These are phyloP conservation scores for Dorcus parallelipipedus DNA, from an alignment of 2,888 invertebrate species.

Conservation along the genomic window DNA sequence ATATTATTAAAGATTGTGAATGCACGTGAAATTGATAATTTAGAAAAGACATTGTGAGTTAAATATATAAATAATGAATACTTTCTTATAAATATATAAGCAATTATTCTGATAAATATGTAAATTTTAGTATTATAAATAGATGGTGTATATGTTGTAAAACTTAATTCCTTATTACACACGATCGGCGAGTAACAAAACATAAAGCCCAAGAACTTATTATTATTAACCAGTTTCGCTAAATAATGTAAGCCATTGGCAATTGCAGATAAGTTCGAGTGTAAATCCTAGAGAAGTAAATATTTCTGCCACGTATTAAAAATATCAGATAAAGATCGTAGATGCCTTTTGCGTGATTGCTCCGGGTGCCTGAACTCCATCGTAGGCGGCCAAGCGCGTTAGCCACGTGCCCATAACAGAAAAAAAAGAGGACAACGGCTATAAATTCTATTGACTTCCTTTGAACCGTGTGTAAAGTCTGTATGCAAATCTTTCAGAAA, in stretches of 20 bases:
- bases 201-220: conserved; percentile 9
- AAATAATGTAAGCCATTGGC: conserved; percentile 15
- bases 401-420: conserved; percentile 39
- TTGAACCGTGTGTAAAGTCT: not conserved
- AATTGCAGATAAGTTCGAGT: conserved; percentile 2
- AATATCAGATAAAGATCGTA: conserved; percentile 34
- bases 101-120: too few species aligned
- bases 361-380: conserved; percentile 32
- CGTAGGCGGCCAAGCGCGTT: conserved; percentile 38
- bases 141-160: too few species aligned
- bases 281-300: conserved; percentile 1
- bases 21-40: too few species aligned
- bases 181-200: not conserved
- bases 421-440: conserved; percentile 10
- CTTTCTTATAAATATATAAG: too few species aligned
- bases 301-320: not conserved
- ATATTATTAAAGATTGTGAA: too few species aligned
- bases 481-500: conserved; percentile 13
- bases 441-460: conserved; percentile 16
- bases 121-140: too few species aligned
- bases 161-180: too few species aligned
- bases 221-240: conserved; percentile 15
- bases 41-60: too few species aligned
- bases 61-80: too few species aligned
- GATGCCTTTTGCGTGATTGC: conserved; percentile 39